Evolutionary conservation across 1,140 invertebrate species (phyloP).

Genomic region (Tyrophagus putrescentiae): DNA sequence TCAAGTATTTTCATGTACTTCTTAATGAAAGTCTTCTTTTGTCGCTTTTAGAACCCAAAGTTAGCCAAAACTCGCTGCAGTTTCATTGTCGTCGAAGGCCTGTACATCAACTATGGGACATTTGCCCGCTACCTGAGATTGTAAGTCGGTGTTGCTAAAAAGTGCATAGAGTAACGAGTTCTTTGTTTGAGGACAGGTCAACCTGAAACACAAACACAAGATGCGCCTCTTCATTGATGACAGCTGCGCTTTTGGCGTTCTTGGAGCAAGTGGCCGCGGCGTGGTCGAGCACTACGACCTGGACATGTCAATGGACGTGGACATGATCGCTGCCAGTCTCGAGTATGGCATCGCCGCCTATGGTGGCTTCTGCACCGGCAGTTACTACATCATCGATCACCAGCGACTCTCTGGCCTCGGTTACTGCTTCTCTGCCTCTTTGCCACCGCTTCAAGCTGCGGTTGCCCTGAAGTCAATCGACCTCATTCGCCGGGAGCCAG

Average conservation of each 20-base stretch:
- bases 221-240: slow-evolving; percentile 87
- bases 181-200: slow-evolving; percentile 35
- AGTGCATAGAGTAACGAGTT: neutral
- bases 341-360: slow-evolving; percentile 71
- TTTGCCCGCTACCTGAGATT: slow-evolving; percentile 70
- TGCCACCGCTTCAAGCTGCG: slow-evolving; percentile 74
- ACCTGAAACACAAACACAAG: slow-evolving; percentile 71
- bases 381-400: slow-evolving; percentile 86
- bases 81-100: slow-evolving; percentile 81
- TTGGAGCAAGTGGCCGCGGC: slow-evolving; percentile 70
- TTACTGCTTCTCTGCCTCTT: slow-evolving; percentile 93
- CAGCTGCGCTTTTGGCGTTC: slow-evolving; percentile 71
- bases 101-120: slow-evolving; percentile 79
- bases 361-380: slow-evolving; percentile 86
- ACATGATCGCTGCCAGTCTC: slow-evolving; percentile 77
- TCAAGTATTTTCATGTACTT: slow-evolving; percentile 11
- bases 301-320: slow-evolving; percentile 59
- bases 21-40: neutral
- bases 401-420: slow-evolving; percentile 52
- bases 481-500: slow-evolving; percentile 51
- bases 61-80: slow-evolving; percentile 55
- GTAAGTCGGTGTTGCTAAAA: slow-evolving; percentile 29
- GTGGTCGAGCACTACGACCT: slow-evolving; percentile 70
- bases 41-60: slow-evolving; percentile 49
- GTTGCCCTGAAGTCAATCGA: slow-evolving; percentile 64